Evolutionary conservation across 2,113 vertebrate species (phyloP), one percentile per base, ranked within the genome.

Genomic region (Donacobius atricapilla): DNA sequence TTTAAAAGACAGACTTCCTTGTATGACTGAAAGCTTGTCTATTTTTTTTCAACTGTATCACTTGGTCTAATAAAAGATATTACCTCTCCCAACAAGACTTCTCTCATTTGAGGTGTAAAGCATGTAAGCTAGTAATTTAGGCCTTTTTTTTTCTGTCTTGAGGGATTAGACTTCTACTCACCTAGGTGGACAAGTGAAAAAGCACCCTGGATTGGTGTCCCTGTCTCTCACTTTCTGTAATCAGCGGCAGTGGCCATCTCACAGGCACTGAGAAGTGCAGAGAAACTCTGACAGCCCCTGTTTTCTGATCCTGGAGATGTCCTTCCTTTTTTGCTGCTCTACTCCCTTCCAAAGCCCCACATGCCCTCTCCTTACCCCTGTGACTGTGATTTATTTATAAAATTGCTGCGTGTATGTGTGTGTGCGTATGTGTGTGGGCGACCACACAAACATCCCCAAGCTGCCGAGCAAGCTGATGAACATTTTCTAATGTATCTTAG

Each of bases 301-400:
- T 65, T 79, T 91, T 94, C 75, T 48, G 50, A 70, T 91, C 58
- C 51, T 64, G 50, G 37, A 81, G 33, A 84, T 51, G 66, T 83
- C 60, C 72, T 83, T 87, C 33, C 15, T 51, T 64, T 91, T 90
- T 57, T 70, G 20, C 30, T 64, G 30, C 50, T 83, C 56, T 83
- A 10, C 69, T 96, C 31, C 64, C 11, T 54, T 85, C 19, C 1
- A 2, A 86, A 86, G 60, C 20, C 69, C 83, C 60, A 18, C 68
- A 33, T 92, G 82, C 79, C 92, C 92, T 94, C 72, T 95, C 31
- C 53, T 95, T 68, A 93, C 85, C 90, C 40, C 60, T 86, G 40
- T 44, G 50, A 94, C 79, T 90, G 80, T 97, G 85, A 83, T 94
- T 95, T 90, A 92, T 95, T 96, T 96, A 88, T 89, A 94, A 95